Evolutionary conservation across 2,113 vertebrate species (phyloP).

Genomic region (Gallinago jamesoni): DNA sequence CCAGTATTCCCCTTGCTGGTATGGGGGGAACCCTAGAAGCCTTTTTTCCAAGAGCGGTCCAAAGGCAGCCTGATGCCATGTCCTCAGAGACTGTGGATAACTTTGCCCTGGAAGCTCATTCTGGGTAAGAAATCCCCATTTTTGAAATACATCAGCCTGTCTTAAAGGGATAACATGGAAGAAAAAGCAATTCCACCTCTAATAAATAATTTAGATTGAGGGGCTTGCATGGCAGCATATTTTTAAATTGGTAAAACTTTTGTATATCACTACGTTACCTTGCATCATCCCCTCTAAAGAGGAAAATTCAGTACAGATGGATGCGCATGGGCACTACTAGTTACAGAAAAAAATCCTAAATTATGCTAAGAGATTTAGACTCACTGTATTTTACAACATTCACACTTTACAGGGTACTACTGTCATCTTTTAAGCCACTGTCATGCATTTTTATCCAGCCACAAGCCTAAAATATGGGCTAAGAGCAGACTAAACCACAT

Average conservation of each 20-base stretch:
- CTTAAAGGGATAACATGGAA: not conserved
- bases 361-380: not conserved
- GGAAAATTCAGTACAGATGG: not conserved
- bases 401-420: not conserved
- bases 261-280: not conserved
- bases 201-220: not conserved
- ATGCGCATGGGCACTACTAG: not conserved
- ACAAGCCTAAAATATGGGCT: not conserved
- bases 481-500: not conserved
- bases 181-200: not conserved
- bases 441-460: not conserved
- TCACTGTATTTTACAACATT: not conserved
- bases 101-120: not conserved
- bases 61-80: accelerated
- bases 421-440: not conserved
- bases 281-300: not conserved
- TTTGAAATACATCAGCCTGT: not conserved
- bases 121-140: not conserved
- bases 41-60: not conserved
- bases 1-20: not conserved
- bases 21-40: not conserved
- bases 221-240: not conserved
- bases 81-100: not conserved
- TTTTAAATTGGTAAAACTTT: not conserved
- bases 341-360: not conserved